Evolutionary conservation across 2,113 vertebrate species (phyloP), one percentile per base, ranked within the genome.

Genomic region (Atherinomorus stipes): DNA sequence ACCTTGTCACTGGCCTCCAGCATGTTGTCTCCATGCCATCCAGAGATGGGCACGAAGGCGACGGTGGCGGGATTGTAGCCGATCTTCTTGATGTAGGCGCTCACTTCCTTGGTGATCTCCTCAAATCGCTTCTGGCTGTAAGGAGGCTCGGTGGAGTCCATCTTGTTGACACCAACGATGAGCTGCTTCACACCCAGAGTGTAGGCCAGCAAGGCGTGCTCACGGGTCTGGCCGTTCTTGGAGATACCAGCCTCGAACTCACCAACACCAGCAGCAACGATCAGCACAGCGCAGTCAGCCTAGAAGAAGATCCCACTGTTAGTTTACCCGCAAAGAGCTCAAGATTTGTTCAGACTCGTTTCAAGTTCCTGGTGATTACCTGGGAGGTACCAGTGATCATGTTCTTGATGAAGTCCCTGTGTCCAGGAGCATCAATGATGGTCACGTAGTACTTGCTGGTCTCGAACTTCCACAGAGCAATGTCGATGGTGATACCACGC

Each of bases 391-490:
- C 94, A 58, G 93, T 94, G 93, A 95, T 95, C 95, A 94, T 94
- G 92, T 96, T 95, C 92, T 95, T 95, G 93, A 96, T 95, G 90
- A 96, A 96, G 62, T 96, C 94, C 44, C 93, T 90, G 90, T 95
- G 94, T 76, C 94, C 94, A 4, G 94, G 94, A 47, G 94, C 93
- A 71, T 95, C 92, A 19, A 94, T 95, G 85, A 95, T 94, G 71
- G 94, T 95, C 85, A 95, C 92, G 23, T 94, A 95, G 87, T 93
- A 94, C 74, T 89, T 95, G 68, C 28, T 21, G 60, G 94, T 95
- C 88, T 95, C 91, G 13, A 96, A 95, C 83, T 95, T 96, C 95
- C 95, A 95, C 47, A 95, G 92, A 71, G 95, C 94, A 12, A 96
- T 95, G 74, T 95, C 91, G 2, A 94, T 95, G 87, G 95, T 95